These are phyloP conservation scores for Neodon shergylaensis DNA, from an alignment of 2,113 vertebrate species.

Conservation along the genomic window DNA sequence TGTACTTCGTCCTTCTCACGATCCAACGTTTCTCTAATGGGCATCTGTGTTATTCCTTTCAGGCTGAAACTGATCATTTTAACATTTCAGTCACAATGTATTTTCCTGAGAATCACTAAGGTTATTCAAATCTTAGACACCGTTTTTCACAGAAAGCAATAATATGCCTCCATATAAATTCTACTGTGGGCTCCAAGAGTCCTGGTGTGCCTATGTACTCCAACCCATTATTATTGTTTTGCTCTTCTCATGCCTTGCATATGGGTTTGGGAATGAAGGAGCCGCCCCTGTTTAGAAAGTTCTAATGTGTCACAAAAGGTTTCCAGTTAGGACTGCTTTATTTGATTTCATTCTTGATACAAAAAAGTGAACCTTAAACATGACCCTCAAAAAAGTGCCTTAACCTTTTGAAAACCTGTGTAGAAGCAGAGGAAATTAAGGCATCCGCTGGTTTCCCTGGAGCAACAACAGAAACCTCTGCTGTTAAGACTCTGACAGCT, in stretches of 20 bases:
- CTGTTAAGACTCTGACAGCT: conserved; percentile 60
- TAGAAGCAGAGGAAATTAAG: conserved; percentile 68
- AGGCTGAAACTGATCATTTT: background rate
- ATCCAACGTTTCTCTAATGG: background rate
- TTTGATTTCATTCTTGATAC: conserved; percentile 61
- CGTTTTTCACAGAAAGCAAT: background rate
- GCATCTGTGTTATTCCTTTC: background rate
- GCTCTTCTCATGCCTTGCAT: background rate
- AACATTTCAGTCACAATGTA: background rate
- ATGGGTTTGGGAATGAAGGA: background rate
- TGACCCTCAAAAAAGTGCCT: conserved; percentile 62
- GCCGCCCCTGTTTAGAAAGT: background rate
- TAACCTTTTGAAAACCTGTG: conserved; percentile 75
- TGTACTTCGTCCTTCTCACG: rapidly evolving
- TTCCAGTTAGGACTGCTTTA: background rate
- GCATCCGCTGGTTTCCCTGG: conserved; percentile 57
- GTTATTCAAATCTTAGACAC: background rate
- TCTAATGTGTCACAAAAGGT: background rate
- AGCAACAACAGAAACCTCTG: conserved; percentile 57
- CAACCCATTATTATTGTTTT: background rate
- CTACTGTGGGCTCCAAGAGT: background rate
- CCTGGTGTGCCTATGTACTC: background rate
- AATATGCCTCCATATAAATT: background rate
- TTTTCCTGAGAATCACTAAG: background rate
- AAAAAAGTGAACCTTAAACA: conserved; percentile 70